phyloP scores from a whole-genome alignment of 1,140 invertebrate genomes.

The Amyelois transitella region DNA sequence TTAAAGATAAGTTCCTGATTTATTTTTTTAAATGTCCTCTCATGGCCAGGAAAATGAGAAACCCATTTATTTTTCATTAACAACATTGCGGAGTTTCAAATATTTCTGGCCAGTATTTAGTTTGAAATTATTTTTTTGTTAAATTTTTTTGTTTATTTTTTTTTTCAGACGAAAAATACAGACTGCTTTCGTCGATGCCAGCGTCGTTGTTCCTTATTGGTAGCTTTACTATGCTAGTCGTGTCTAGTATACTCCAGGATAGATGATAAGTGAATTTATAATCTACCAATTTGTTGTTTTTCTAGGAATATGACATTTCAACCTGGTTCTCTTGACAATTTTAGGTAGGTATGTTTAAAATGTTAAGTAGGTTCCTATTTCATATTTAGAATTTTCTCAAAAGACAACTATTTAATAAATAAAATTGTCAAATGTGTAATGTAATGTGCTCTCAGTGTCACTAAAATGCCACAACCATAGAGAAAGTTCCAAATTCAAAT shows the following conservation, averaged over 20 bases:
- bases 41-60: not conserved
- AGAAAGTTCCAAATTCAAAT: no score
- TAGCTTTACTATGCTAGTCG: slow-evolving; percentile 78
- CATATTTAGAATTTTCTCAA: no score
- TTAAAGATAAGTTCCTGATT: slow-evolving; percentile 4
- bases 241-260: slow-evolving; percentile 63
- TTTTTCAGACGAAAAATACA: slow-evolving; percentile 82
- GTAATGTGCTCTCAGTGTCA: no score
- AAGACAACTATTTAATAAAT: no score
- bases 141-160: slow-evolving; percentile 29
- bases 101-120: not conserved
- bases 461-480: no score
- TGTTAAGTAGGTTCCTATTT: no score
- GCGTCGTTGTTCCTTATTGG: slow-evolving; percentile 79
- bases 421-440: no score
- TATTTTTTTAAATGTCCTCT: not conserved
- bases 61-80: not conserved
- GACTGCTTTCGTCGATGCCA: slow-evolving; percentile 82
- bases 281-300: not conserved
- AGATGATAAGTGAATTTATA: slow-evolving; percentile 45
- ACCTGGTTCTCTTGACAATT: not conserved
- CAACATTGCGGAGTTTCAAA: not conserved
- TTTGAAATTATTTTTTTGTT: not conserved
- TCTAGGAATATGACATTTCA: not conserved
- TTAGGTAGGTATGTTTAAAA: not conserved